Percentiles rank a stretch among this genome's conserved stretches.
phyloP scores from a whole-genome alignment of 2,113 vertebrate species.

The Pollimyrus isidori region DNA sequence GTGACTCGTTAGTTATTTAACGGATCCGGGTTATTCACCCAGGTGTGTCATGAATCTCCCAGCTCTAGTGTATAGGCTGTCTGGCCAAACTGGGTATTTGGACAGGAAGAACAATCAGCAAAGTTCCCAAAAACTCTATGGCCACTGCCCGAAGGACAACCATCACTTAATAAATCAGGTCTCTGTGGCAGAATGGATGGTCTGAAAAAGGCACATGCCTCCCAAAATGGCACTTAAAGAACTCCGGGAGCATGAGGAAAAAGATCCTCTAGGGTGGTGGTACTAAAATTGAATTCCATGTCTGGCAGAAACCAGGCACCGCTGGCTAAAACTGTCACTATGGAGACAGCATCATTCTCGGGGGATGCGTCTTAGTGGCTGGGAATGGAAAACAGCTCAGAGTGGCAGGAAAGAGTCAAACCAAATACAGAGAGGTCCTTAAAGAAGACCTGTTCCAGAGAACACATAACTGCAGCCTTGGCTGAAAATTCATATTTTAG shows the following conservation, averaged over 20 bases:
- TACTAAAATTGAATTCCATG: neutral
- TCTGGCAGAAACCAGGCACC: neutral
- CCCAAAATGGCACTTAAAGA: neutral
- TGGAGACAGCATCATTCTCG: neutral
- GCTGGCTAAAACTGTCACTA: neutral
- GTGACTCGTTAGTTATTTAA: no score
- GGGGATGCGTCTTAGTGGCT: neutral
- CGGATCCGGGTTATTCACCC: no score
- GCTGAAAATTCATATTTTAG: neutral
- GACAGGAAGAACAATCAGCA: neutral
- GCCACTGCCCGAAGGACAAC: neutral
- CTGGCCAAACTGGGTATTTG: neutral
- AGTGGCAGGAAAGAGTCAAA: neutral
- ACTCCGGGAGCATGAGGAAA: neutral
- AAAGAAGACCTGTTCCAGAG: neutral
- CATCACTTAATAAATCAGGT: neutral
- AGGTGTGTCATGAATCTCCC: no score
- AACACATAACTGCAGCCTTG: neutral
- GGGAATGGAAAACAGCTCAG: neutral
- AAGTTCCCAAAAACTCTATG: neutral
- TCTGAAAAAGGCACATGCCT: neutral
- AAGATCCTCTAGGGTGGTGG: neutral
- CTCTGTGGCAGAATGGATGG: neutral
- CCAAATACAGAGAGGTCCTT: neutral
- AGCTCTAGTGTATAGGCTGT: neutral